Base-by-base conservation (phyloP, 2,113 vertebrate genomes). In the Myotis davidii region DNA sequence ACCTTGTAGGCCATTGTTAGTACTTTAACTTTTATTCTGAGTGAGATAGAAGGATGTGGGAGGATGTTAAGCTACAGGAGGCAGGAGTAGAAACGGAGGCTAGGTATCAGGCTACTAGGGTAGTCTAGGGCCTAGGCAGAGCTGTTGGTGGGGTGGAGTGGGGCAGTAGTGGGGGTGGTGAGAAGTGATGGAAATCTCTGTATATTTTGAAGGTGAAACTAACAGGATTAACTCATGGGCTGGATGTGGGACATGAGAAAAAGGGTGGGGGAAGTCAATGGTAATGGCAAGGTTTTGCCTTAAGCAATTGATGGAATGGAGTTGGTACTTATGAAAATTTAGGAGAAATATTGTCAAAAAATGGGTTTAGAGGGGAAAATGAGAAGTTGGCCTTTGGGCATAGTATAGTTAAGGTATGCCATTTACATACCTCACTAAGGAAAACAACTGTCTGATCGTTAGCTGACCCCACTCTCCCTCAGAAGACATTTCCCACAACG, bases 391-490 rank as follows among this genome's bases (percentile, higher is more conserved):
- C 17, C 29, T 78, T 90, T 82, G 56, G 67, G 27, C 11, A 14
- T 27, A 37, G 32, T 20, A 32, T 79, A 85, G 90, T 92, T 78
- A 74, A 84, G 10, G 2, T 45, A 32, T 56, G 20, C 11, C n/a
- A 61, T 25, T 86, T 94, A 89, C 1, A 91, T 73, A 86, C 9
- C 2, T 92, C 74, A 76, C 14, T 42, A 81, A 93, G 37, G 50
- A 91, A 94, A 89, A 89, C 3, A 85, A 77, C 48, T 17, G 18
- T 76, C 21, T 83, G n/a, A 84, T 81, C 85, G 16, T 84, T 79
- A 72, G 50, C 34, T 82, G 27, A 48, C 5, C 25, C 54, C 5
- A 72, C 9, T 91, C 21, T 42, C 50, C 17, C 52, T 70, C 18
- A 32, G 34, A 48, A 21, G 18, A 88, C 21, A 93, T 74, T 79